Evolutionary conservation across 2,797 vertebrate genomes (phyloP).

Genomic region (Sciurus carolinensis): DNA sequence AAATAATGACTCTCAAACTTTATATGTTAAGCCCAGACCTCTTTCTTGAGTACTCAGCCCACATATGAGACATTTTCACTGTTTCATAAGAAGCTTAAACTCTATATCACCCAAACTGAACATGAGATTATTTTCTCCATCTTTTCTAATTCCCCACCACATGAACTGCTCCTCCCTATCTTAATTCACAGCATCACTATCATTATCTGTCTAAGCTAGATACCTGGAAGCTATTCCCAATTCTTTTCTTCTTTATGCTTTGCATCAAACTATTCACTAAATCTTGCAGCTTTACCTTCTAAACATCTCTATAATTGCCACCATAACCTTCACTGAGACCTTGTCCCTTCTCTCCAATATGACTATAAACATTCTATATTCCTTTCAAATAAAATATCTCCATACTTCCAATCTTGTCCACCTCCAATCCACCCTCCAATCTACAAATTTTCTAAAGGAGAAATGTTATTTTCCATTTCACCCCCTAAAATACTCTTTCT

Average conservation of each 20-base stretch:
- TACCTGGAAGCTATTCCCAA: neutral
- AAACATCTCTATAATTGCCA: neutral
- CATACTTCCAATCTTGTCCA: neutral
- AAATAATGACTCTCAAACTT: conserved; percentile 19
- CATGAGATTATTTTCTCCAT: conserved; percentile 31
- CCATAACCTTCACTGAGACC: neutral
- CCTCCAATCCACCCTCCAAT: conserved; percentile 11
- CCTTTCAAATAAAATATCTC: conserved; percentile 40
- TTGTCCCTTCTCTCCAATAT: neutral
- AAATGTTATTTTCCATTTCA: neutral
- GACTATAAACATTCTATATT: neutral
- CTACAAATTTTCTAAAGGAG: conserved; percentile 40
- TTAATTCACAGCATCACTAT: conserved; percentile 7
- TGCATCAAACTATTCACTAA: neutral
- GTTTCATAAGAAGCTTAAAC: neutral
- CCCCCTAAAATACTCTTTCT: neutral
- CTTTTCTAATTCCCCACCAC: neutral
- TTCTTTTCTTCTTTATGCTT: neutral
- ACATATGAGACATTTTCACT: neutral
- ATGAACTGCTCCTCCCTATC: neutral
- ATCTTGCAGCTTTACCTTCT: neutral
- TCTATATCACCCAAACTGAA: conserved; percentile 9
- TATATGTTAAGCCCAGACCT: neutral
- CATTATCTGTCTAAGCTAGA: neutral
- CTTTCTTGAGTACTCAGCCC: neutral